A percentile compares a stretch with the other conserved stretches of the same genome.
phyloP scores from a whole-genome alignment of 2,113 vertebrate species.

The Dasyurus viverrinus region DNA sequence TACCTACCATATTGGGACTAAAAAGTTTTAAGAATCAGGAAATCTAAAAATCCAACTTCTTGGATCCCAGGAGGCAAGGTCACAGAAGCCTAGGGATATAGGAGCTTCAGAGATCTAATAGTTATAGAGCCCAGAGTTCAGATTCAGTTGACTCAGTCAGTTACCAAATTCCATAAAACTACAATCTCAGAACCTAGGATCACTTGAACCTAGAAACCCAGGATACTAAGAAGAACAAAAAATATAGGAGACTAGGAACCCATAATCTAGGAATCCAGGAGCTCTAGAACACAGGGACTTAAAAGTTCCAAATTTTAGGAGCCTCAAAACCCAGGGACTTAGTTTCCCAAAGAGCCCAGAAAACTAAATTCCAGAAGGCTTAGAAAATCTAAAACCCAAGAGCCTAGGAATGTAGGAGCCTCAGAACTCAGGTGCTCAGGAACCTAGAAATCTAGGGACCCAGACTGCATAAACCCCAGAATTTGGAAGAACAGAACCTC shows the following conservation, averaged over 20 bases:
- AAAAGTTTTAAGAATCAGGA: not conserved
- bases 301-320: not conserved
- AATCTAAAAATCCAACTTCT: not conserved
- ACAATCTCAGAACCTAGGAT: not conserved
- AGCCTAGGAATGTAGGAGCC: not conserved
- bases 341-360: not conserved
- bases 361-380: not conserved
- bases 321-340: not conserved
- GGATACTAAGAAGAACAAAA: not conserved
- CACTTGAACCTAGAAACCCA: not conserved
- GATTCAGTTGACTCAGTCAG: not conserved
- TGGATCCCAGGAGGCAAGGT: not conserved
- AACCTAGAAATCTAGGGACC: not conserved
- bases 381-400: not conserved
- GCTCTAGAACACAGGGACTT: not conserved
- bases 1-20: not conserved
- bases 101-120: not conserved
- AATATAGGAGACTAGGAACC: too few species aligned
- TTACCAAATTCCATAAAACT: not conserved
- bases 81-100: not conserved
- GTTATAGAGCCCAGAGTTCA: not conserved
- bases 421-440: not conserved
- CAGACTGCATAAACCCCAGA: not conserved
- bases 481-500: not conserved
- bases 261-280: not conserved